A percentile compares a stretch with the other conserved stretches of the same genome.
Evolutionary conservation across 2,797 vertebrate species (phyloP).

Genomic region (Tragopan temminckii): DNA sequence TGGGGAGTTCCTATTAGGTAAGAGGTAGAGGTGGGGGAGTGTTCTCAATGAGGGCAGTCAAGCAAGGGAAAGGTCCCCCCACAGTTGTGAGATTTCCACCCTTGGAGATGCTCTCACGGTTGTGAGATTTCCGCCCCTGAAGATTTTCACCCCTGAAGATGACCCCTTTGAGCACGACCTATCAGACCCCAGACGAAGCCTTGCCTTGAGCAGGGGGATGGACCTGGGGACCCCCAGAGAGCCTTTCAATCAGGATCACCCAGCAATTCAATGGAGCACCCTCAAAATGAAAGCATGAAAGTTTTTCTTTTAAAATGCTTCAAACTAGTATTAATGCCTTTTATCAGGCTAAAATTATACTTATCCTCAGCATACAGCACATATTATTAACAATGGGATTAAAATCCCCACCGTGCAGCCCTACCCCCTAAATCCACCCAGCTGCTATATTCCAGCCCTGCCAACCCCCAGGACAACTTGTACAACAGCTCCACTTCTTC

Average conservation of each 20-base stretch:
- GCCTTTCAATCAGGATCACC: not conserved
- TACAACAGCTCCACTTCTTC: fast-evolving
- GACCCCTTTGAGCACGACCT: not conserved
- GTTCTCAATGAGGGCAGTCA: not conserved
- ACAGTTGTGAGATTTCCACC: not conserved
- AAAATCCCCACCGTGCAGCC: not conserved
- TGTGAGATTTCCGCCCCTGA: not conserved
- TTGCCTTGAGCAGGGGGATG: not conserved
- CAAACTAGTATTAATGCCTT: not conserved
- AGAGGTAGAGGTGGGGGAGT: fast-evolving
- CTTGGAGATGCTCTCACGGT: not conserved
- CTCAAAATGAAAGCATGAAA: not conserved
- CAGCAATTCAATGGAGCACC: not conserved
- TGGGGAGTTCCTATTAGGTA: not conserved
- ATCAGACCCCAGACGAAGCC: not conserved
- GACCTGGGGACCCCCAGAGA: not conserved
- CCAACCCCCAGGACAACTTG: not conserved
- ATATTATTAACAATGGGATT: not conserved
- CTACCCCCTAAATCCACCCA: not conserved
- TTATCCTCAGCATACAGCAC: not conserved
- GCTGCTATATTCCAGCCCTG: not conserved
- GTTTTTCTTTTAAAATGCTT: not conserved
- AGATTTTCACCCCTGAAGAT: not conserved
- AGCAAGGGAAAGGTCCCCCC: not conserved
- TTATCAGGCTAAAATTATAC: not conserved